Base-by-base conservation (phyloP, 2,797 vertebrate genomes). In the Lithobates sylvaticus region DNA sequence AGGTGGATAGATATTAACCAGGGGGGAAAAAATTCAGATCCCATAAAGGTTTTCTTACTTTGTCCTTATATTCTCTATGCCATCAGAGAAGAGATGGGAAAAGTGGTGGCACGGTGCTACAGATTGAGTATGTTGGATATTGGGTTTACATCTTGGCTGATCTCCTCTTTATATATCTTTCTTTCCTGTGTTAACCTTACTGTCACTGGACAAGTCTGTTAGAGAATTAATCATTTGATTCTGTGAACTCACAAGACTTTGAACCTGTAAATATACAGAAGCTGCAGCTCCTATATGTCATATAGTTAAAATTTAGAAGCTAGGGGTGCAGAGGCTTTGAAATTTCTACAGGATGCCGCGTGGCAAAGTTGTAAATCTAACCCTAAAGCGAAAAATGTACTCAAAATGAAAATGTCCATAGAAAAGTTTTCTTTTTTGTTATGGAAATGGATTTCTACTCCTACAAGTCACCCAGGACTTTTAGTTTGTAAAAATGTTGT, bases 161-260 rank as follows among this genome's bases (percentile, higher is more conserved):
- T 26, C 10, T 27, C 65, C 26, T 29, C 10, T 29, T 67, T 67
- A 67, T 67, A 67, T 67, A 67, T 67, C 65, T 67, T 29, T 29
- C 65, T 29, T 23, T 61, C n/a, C 54, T 61, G 54, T 67, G 65
- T 67, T 67, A 67, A 67, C 65, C 65, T 67, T 67, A 26, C 65
- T 67, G 65, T 29, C 65, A 29, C 65, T 67, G 27, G 65, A 67
- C 65, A 67, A 67, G 65, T 67, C 65, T 67, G 65, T 67, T 67
- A 29, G 65, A 67, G 65, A 67, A 67, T 67, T 67, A 67, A 67
- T 67, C 65, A 67, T 67, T 67, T 26, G 65, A 67, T 67, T 67
- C n/a, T 67, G 65, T 67, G 65, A 67, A 67, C 65, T 67, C 65
- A 67, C 65, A 67, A 29, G 65, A 67, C 65, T 67, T 67, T 67